Evolutionary conservation across 1,140 invertebrate genomes (phyloP), one percentile per base, ranked within the genome.

Genomic region (Drosophila tropicalis): DNA sequence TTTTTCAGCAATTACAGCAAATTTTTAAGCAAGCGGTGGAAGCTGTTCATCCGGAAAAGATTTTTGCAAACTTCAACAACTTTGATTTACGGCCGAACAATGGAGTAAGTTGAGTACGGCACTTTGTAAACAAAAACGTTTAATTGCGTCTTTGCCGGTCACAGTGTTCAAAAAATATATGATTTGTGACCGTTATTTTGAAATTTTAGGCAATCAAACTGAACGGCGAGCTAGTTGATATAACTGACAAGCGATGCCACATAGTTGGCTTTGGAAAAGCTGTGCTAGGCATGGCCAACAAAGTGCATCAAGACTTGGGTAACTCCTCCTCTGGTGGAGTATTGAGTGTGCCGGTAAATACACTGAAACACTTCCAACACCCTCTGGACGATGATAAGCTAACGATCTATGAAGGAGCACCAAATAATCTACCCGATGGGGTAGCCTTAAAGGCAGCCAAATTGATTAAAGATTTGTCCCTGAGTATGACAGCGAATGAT

Each of bases 201-300:
- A 29, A 19, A 51, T 51, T 51, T 51, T 22, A 51, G 44, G 17
- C 10, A 22, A 87, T 92, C 1, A 79, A 87, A 57, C 55, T 92
- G 1, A 57, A 85, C 40, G 85, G 79, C 5, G 57, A 87, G 36
- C 34, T 61, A 0, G 61, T 90, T 7, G 77, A 90, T 44, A 81
- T 91, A 19, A 79, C 60, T 0, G 72, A 60, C 7, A 92, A 92
- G 57, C 71, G 60, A 25, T 72, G 90, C 32, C 95, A 96, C 90
- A 66, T 98, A 1, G 94, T 98, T 67, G 98, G 97, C 4, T 97
- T 97, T 93, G 98, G 98, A 0, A 99, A 99, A 94, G 98, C 97
- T 15, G 97, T 98, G 0, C 93, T 96, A 75, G 95, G 95, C 40
- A 98, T 99, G 98, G 96, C 96, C 1, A 82, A 93, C 41, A 94